These are phyloP conservation scores for human (Homo sapiens) DNA, from an alignment of 2,113 vertebrate species.

Conservation along the genomic window DNA sequence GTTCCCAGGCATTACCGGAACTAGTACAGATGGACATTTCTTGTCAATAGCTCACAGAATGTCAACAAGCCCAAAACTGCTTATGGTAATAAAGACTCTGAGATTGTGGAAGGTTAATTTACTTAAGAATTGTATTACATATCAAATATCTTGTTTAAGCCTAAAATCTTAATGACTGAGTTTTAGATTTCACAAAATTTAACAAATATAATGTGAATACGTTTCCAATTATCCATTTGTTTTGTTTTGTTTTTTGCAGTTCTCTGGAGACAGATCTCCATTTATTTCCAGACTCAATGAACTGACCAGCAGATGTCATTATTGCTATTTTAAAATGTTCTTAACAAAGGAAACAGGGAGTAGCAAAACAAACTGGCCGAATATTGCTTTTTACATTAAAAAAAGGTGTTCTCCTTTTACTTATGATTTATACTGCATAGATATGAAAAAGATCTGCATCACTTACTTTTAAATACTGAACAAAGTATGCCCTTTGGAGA, in stretches of 20 bases:
- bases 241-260: background rate
- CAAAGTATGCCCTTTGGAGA: background rate
- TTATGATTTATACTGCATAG: background rate
- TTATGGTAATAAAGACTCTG: background rate
- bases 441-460: background rate
- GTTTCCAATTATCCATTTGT: background rate
- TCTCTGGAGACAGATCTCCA: background rate
- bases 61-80: conserved; percentile 40
- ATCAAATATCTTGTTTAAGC: background rate
- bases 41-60: conserved; percentile 43
- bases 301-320: conserved; percentile 76
- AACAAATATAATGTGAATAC: accelerated
- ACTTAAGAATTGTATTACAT: background rate
- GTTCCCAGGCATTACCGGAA: conserved; percentile 39
- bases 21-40: conserved; percentile 45
- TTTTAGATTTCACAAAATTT: conserved; percentile 1
- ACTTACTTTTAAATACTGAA: background rate
- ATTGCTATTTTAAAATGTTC: conserved; percentile 64
- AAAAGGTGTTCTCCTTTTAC: background rate
- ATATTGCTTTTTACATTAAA: background rate
- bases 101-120: background rate
- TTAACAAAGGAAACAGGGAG: background rate
- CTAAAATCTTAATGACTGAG: background rate
- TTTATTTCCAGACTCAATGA: background rate
- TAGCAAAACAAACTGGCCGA: background rate